Base-by-base conservation (phyloP, 2,888 invertebrate genomes). In the Athrips mouffetella region DNA sequence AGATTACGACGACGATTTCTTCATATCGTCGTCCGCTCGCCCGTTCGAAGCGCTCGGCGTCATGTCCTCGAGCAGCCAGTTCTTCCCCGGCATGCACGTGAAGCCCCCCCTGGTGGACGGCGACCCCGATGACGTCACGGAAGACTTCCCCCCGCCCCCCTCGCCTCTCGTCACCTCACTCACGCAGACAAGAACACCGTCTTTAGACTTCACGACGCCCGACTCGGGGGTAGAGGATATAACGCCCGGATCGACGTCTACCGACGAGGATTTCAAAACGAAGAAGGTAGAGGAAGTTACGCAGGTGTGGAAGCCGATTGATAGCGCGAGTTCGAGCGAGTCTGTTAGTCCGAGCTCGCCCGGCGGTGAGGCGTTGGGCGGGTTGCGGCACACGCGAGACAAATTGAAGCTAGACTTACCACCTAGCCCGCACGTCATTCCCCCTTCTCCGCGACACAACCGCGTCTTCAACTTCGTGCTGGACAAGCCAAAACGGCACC, bases 301-400 rank as follows among this genome's bases (percentile, higher is more conserved):
- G 6, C 55, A 53, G 48, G 62, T 66, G 11, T 80, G 86, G 80
- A 65, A 76, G 13, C 65, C 77, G 1, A 59, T 69, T 2, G 87
- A 87, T 57, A 79, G 84, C 58, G 78, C 70, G 25, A 84, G 86
- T 53, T 85, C 87, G 11, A 80, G 86, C 51, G 89, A 87, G 49
- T 84, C 88, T 0, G 82, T 77, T 29, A 85, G 85, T 49, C 88
- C 88, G 0, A 79, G 81, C 57, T 85, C 86, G 0, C 87, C 85
- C 1, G 77, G 76, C 18, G 75, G 76, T 23, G 81, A 81, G 49
- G 76, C 86, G 3, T 77, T 94, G 6, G 94, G 94, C 16, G 94
- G 94, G 8, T 74, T 94, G 30, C 78, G 94, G 10, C 94, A 94
- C 68, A 94, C 94, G 3, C 81, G 93, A 51, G 92, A 93, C 70